Conservation (phyloP, 1,140 invertebrate genomes). For the Pectinophora gossypiella region DNA sequence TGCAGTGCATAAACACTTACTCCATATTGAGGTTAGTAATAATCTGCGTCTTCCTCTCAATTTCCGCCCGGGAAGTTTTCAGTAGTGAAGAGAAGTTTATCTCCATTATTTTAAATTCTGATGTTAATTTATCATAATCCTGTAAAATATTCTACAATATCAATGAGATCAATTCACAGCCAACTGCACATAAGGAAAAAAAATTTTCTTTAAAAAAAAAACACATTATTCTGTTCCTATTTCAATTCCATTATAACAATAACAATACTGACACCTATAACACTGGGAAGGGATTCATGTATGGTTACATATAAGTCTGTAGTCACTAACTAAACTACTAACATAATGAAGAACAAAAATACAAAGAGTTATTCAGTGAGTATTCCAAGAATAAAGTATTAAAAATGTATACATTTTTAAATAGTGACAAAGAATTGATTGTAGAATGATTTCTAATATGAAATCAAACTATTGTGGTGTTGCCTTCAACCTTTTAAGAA, state of each 20-base stretch:
- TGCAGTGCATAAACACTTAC: constrained; percentile 32
- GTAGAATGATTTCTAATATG: no score
- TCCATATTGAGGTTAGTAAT: constrained; percentile 53
- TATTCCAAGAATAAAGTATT: no score
- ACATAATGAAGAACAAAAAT: no score
- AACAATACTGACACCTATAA: neutral
- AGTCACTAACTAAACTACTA: neutral
- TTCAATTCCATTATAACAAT: neutral
- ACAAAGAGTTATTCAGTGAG: no score
- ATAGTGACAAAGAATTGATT: no score
- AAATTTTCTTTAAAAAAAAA: neutral
- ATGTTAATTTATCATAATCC: constrained; percentile 54
- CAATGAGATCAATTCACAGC: constrained; percentile 52
- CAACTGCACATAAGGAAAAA: neutral
- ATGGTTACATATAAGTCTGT: neutral
- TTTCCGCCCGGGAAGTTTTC: constrained; percentile 56
- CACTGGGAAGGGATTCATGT: neutral
- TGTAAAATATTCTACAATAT: constrained; percentile 65
- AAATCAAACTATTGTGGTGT: no score
- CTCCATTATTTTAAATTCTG: constrained; percentile 50
- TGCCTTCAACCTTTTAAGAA: no score
- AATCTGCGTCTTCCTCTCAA: constrained; percentile 55
- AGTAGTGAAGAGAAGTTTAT: constrained; percentile 58
- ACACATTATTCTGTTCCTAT: neutral
- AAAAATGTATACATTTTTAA: no score